Conservation (phyloP, 2,797 vertebrate genomes). For the Dicrostonyx torquatus region DNA sequence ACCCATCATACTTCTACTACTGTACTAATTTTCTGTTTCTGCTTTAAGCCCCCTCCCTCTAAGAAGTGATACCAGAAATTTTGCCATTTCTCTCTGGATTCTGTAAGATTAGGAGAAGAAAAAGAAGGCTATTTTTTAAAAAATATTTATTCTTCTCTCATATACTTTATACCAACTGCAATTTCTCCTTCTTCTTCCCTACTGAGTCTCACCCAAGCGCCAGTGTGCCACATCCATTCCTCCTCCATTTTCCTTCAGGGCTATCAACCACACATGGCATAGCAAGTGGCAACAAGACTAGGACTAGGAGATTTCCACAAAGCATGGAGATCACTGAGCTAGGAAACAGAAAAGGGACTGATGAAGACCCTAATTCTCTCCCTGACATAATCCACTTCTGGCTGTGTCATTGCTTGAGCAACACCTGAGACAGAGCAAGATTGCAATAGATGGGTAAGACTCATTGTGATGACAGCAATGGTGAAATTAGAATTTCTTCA, state of each 20-base stretch:
- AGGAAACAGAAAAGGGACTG: background rate
- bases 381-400: background rate
- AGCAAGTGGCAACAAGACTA: background rate
- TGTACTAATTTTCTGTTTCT: background rate
- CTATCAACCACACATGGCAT: background rate
- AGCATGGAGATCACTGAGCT: background rate
- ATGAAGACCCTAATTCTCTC: background rate
- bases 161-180: background rate
- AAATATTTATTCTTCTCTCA: background rate
- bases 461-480: background rate
- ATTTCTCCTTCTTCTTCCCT: background rate
- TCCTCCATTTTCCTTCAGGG: background rate
- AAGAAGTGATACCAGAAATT: background rate
- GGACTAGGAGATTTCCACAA: background rate
- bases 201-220: background rate
- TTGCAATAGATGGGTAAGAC: background rate
- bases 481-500: background rate
- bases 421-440: background rate
- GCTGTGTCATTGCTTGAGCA: background rate
- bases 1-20: background rate
- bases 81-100: conserved; percentile 23
- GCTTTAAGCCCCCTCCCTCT: background rate
- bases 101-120: background rate
- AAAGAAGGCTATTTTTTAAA: background rate
- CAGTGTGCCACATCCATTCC: fast-evolving